Percentiles rank a stretch among this genome's conserved stretches.
Evolutionary conservation across 2,888 invertebrate genomes (phyloP).

Genomic region (Drosophila phalerata): DNA sequence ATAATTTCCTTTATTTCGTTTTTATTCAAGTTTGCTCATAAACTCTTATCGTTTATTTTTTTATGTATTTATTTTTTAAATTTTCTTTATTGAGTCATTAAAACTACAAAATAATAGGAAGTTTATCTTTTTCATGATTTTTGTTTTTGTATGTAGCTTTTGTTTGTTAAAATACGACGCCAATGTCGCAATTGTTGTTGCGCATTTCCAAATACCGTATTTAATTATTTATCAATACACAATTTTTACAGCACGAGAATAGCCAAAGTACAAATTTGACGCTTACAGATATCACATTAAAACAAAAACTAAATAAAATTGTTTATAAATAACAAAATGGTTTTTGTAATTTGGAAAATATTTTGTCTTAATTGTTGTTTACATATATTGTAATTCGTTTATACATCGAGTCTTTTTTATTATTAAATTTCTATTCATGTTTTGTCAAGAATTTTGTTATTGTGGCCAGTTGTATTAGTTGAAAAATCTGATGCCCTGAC

Average conservation of each 20-base stretch:
- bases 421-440: background rate
- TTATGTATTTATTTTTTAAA: slow-evolving; percentile 39
- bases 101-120: slow-evolving; percentile 80
- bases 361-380: slow-evolving; percentile 66
- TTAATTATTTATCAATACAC: slow-evolving; percentile 49
- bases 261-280: slow-evolving; percentile 64
- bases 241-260: slow-evolving; percentile 62
- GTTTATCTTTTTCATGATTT: slow-evolving; percentile 53
- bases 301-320: slow-evolving; percentile 66
- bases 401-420: slow-evolving; percentile 65
- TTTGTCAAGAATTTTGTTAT: slow-evolving; percentile 45
- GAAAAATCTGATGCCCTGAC: slow-evolving; percentile 65
- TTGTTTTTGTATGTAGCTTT: slow-evolving; percentile 33
- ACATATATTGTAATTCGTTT: slow-evolving; percentile 59
- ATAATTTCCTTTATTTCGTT: slow-evolving; percentile 68
- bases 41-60: slow-evolving; percentile 46
- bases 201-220: slow-evolving; percentile 28
- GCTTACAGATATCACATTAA: slow-evolving; percentile 74
- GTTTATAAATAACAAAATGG: slow-evolving; percentile 62
- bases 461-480: slow-evolving; percentile 47
- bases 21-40: slow-evolving; percentile 47
- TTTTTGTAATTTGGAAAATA: slow-evolving; percentile 58
- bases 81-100: slow-evolving; percentile 50
- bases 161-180: slow-evolving; percentile 53
- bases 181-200: slow-evolving; percentile 34